phyloP scores from a whole-genome alignment of 37 sponge, comb jelly and placozoan species.

The Ianthella basta region DNA sequence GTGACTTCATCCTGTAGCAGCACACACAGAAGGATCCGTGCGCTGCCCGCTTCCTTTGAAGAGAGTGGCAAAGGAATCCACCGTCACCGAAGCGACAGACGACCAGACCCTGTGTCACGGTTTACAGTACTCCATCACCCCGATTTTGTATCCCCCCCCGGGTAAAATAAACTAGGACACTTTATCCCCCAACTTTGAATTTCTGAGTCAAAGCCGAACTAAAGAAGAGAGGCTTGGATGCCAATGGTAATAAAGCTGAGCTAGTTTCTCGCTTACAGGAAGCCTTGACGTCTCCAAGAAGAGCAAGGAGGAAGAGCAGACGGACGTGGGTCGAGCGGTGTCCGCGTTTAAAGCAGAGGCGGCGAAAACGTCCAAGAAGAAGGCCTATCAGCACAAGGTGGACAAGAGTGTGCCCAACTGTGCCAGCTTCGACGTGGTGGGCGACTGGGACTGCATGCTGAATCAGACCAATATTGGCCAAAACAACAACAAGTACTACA shows the following conservation, averaged over 20 bases:
- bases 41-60: not conserved
- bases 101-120: conserved; percentile 30
- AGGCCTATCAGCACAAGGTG: conserved; percentile 37
- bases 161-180: too few species aligned
- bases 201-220: conserved; percentile 77
- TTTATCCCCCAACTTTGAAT: conserved; percentile 72
- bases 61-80: not conserved
- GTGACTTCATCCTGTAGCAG: too few species aligned
- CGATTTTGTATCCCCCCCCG: too few species aligned
- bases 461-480: conserved; percentile 94
- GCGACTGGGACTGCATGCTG: conserved; percentile 92
- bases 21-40: not conserved
- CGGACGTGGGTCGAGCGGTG: conserved; percentile 58
- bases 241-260: conserved; percentile 78
- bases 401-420: not conserved
- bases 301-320: conserved; percentile 55
- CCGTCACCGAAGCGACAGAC: not conserved
- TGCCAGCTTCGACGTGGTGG: conserved; percentile 42
- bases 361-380: not conserved
- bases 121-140: too few species aligned
- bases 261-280: conserved; percentile 65
- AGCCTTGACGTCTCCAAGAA: conserved; percentile 43
- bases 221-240: conserved; percentile 61
- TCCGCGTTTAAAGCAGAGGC: conserved; percentile 39
- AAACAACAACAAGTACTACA: conserved; percentile 95